These are phyloP conservation scores for Philereme vetulata DNA, from an alignment of 2,888 invertebrate genomes.

Conservation along the genomic window DNA sequence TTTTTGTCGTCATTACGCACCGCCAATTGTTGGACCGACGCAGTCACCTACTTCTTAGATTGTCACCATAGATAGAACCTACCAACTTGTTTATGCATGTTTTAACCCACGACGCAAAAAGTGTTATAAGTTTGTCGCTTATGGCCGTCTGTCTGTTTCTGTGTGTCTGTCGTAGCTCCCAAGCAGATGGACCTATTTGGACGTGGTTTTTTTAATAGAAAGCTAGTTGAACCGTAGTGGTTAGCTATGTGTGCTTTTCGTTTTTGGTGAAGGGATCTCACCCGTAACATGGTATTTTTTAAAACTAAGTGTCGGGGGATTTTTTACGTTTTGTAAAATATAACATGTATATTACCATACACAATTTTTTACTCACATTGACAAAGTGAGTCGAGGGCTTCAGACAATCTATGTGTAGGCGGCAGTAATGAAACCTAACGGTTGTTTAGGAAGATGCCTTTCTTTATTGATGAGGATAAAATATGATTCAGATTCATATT, in stretches of 20 bases:
- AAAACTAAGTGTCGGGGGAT: too few relatives aligned
- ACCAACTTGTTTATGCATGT: constrained; percentile 35
- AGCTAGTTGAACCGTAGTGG: too few relatives aligned
- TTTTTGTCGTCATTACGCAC: constrained; percentile 68
- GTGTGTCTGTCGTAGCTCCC: too few relatives aligned
- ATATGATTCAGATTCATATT: neutral
- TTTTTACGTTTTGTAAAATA: too few relatives aligned
- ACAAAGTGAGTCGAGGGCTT: constrained; percentile 51
- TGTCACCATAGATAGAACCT: constrained; percentile 37
- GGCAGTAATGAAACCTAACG: constrained; percentile 47
- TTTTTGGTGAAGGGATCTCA: too few relatives aligned
- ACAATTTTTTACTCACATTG: constrained; percentile 45
- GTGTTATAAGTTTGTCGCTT: constrained; percentile 35
- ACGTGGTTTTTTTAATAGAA: too few relatives aligned
- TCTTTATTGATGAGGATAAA: constrained; percentile 28
- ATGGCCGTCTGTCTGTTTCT: neutral
- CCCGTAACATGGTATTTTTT: too few relatives aligned
- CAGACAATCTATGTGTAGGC: constrained; percentile 51
- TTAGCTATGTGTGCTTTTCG: too few relatives aligned
- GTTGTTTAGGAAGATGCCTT: constrained; percentile 43
- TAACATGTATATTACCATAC: constrained; percentile 25
- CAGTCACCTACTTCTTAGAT: constrained; percentile 57
- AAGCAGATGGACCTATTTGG: too few relatives aligned
- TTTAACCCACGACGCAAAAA: constrained; percentile 5
- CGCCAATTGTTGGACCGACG: constrained; percentile 64